A percentile compares a stretch with the other conserved stretches of the same genome.
phyloP scores from a whole-genome alignment of 2,888 invertebrate species.

The Caenorhabditis imperialis region DNA sequence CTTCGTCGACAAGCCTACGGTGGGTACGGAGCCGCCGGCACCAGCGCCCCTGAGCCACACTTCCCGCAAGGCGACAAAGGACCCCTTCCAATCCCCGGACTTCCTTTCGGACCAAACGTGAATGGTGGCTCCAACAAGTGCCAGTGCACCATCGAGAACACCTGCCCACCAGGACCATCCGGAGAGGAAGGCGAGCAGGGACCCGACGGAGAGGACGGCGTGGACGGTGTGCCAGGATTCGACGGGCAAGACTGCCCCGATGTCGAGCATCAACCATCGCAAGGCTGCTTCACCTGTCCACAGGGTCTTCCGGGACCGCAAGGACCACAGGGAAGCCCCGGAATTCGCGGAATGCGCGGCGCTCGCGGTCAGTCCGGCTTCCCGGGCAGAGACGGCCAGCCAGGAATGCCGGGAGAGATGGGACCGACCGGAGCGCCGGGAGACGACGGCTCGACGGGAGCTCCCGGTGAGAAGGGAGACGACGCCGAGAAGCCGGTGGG shows the following conservation, averaged over 20 bases:
- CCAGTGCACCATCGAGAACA: conserved; percentile 69
- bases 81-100: conserved; percentile 37
- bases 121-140: conserved; percentile 33
- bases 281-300: conserved; percentile 74
- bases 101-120: conserved; percentile 46
- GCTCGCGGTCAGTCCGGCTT: conserved; percentile 66
- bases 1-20: conserved; percentile 74
- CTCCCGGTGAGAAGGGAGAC: conserved; percentile 69
- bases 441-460: conserved; percentile 67
- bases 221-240: conserved; percentile 66
- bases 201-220: conserved; percentile 66
- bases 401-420: conserved; percentile 65
- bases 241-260: conserved; percentile 72
- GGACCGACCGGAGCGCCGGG: conserved; percentile 68
- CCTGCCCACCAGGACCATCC: conserved; percentile 68
- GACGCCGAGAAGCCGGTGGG: conserved; percentile 75
- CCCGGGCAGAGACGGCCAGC: conserved; percentile 68
- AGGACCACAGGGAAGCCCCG: conserved; percentile 60
- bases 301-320: conserved; percentile 67
- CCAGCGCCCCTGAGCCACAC: conserved; percentile 45
- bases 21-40: conserved; percentile 70
- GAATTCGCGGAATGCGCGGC: conserved; percentile 74
- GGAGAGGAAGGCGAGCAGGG: conserved; percentile 63
- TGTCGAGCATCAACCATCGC: conserved; percentile 64
- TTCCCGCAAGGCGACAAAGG: conserved; percentile 51